These are phyloP conservation scores for Halictus rubicundus DNA, from an alignment of 1,140 invertebrate genomes.

Conservation along the genomic window DNA sequence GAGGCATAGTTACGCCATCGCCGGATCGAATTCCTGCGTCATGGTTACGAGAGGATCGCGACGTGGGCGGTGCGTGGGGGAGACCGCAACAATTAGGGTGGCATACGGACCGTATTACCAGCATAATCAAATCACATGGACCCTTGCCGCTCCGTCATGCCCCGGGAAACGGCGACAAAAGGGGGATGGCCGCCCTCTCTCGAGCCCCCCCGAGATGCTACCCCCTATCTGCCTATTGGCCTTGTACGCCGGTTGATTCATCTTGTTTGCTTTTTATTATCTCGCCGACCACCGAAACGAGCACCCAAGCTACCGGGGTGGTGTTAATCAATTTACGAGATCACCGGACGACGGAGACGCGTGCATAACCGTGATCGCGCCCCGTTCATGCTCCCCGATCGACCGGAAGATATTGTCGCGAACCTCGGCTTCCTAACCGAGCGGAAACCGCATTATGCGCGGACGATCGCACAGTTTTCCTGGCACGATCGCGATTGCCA, in stretches of 20 bases:
- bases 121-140: conserved; percentile 68
- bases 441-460: not conserved
- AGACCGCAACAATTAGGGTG: conserved; percentile 61
- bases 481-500: not conserved
- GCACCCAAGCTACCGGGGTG: conserved; percentile 26
- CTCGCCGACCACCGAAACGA: conserved; percentile 47
- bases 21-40: not conserved
- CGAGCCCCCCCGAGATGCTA: not conserved
- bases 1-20: not conserved
- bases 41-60: conserved; percentile 26
- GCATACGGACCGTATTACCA: conserved; percentile 66
- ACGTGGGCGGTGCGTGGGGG: not conserved
- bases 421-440: not conserved
- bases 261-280: conserved; percentile 66
- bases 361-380: not conserved
- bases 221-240: conserved; percentile 6
- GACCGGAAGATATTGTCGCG: conserved; percentile 10
- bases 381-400: conserved; percentile 21
- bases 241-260: conserved; percentile 51
- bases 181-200: conserved; percentile 36
- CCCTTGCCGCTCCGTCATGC: conserved; percentile 50
- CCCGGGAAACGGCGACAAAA: conserved; percentile 38
- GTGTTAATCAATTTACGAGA: conserved; percentile 54
- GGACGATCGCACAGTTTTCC: not conserved
- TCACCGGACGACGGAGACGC: conserved; percentile 34